These are phyloP conservation scores for Calidris pugnax DNA, from an alignment of 2,113 vertebrate genomes.

Conservation along the genomic window DNA sequence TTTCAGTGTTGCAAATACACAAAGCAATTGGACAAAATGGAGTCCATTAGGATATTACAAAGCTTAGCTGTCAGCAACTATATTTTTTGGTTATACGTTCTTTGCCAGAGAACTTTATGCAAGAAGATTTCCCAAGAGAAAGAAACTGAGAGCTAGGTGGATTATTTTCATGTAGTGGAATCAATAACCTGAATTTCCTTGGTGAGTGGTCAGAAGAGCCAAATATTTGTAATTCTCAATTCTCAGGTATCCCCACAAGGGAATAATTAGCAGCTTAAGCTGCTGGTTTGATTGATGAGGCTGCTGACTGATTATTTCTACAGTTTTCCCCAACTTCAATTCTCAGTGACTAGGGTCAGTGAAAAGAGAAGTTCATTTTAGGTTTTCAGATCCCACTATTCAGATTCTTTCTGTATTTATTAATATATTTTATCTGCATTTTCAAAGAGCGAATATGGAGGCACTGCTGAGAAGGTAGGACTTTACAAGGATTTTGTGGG, in stretches of 20 bases:
- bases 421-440: background rate
- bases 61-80: background rate
- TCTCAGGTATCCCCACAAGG: conserved; percentile 11
- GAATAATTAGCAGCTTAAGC: conserved; percentile 53
- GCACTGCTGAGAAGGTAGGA: background rate
- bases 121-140: conserved; percentile 41
- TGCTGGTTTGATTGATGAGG: conserved; percentile 59
- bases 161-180: conserved; percentile 48
- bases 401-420: background rate
- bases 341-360: background rate
- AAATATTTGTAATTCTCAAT: conserved; percentile 15
- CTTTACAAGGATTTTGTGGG: background rate
- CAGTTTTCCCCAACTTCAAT: conserved; percentile 1
- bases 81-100: background rate
- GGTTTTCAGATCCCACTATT: background rate
- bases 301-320: conserved; percentile 44
- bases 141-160: conserved; percentile 16
- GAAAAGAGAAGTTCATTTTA: conserved; percentile 10
- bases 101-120: conserved; percentile 43
- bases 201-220: conserved; percentile 37
- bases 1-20: background rate
- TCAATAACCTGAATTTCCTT: conserved; percentile 46
- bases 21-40: background rate
- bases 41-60: background rate
- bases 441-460: background rate